Conservation (phyloP, 92 coral and sea anemone genomes). For the Anthopleura xanthogrammica region DNA sequence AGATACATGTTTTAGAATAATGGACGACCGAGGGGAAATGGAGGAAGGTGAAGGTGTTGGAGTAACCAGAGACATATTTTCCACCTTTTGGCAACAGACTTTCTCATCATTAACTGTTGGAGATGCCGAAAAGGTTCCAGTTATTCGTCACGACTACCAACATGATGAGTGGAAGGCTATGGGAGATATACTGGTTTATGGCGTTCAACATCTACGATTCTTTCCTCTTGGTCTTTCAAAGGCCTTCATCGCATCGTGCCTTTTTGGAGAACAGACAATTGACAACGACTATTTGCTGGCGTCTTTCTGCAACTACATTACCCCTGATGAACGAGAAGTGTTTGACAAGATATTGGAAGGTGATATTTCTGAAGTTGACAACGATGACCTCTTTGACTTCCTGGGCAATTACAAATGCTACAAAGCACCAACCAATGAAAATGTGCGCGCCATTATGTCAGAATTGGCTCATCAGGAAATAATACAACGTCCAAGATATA, state of each 20-base stretch:
- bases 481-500: conserved; percentile 56
- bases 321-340: conserved; percentile 54
- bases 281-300: conserved; percentile 41
- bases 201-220: conserved; percentile 22
- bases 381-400: conserved; percentile 59
- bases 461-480: conserved; percentile 65
- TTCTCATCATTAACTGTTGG: conserved; percentile 33
- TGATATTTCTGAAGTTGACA: conserved; percentile 24
- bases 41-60: conserved; percentile 8
- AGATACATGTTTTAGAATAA: neutral
- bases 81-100: conserved; percentile 54
- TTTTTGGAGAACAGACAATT: conserved; percentile 54
- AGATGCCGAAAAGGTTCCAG: conserved; percentile 44
- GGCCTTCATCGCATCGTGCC: conserved; percentile 33
- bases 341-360: conserved; percentile 44
- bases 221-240: conserved; percentile 31
- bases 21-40: conserved; percentile 2
- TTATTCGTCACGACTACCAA: conserved; percentile 54
- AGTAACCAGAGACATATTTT: conserved; percentile 2
- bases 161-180: conserved; percentile 46
- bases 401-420: conserved; percentile 46
- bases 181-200: conserved; percentile 41
- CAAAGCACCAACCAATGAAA: conserved; percentile 41
- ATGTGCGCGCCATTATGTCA: conserved; percentile 41
- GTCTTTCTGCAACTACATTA: conserved; percentile 52